Percentiles rank a stretch among this genome's conserved stretches.
phyloP scores from a whole-genome alignment of 2,797 vertebrate genomes.

The Gephyroberyx darwinii region DNA sequence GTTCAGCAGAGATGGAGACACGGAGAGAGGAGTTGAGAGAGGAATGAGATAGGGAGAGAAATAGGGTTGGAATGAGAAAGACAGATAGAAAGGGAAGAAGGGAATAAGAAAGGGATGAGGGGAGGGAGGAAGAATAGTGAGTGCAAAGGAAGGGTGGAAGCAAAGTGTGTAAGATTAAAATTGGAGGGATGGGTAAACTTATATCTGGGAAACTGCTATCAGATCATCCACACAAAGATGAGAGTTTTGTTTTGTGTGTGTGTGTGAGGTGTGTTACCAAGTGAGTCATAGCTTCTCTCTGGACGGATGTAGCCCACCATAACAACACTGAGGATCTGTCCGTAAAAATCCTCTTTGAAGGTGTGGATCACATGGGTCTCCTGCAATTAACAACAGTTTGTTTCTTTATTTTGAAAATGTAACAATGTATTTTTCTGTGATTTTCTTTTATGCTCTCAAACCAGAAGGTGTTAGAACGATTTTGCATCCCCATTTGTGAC shows the following conservation, averaged over 20 bases:
- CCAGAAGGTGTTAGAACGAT: neutral
- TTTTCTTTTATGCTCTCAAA: neutral
- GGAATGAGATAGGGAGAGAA: neutral
- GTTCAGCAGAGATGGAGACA: conserved; percentile 17
- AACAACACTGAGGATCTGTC: conserved; percentile 90
- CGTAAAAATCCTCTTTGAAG: conserved; percentile 97
- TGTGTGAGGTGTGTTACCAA: conserved; percentile 81
- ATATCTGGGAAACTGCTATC: no score
- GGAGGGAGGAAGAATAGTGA: neutral
- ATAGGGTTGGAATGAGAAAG: neutral
- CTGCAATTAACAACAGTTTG: conserved; percentile 70
- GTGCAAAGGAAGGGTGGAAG: neutral
- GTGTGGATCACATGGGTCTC: conserved; percentile 95
- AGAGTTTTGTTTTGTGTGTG: neutral
- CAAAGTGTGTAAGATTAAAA: neutral
- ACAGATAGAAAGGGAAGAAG: no score
- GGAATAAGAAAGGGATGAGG: no score
- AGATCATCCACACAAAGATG: neutral
- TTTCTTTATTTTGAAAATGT: neutral
- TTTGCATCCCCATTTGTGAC: no score
- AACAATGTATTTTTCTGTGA: neutral
- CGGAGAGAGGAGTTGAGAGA: neutral
- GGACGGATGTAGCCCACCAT: conserved; percentile 95
- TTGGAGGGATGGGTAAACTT: neutral
- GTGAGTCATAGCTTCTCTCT: conserved; percentile 90